phyloP scores from a whole-genome alignment of 2,797 vertebrate genomes.

The Bothrops alternatus region DNA sequence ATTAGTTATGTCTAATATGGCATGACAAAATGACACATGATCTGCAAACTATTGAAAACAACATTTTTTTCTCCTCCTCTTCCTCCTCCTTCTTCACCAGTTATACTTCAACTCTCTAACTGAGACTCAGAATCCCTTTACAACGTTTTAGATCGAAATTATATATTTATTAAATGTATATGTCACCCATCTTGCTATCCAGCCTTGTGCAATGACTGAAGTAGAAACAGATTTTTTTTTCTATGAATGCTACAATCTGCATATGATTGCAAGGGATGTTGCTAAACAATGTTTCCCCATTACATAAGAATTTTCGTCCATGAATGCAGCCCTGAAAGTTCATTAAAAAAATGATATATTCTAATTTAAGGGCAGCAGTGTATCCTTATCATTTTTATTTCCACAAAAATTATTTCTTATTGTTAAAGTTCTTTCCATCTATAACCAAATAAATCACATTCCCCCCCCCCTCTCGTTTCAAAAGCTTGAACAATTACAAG shows the following conservation, averaged over 20 bases:
- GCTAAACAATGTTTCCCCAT: background rate
- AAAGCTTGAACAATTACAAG: slow-evolving; percentile 29
- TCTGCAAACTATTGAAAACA: background rate
- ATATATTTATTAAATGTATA: background rate
- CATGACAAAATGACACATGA: background rate
- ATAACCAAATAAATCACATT: background rate
- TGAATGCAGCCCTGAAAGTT: background rate
- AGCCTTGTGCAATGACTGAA: background rate
- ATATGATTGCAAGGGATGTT: background rate
- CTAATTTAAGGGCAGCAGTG: background rate
- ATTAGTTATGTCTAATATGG: background rate
- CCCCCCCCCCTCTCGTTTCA: background rate
- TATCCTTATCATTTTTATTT: background rate
- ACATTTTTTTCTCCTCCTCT: background rate
- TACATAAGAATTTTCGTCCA: background rate
- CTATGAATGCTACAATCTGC: background rate
- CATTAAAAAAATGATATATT: background rate
- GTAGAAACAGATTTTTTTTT: accelerated
- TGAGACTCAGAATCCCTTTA: background rate
- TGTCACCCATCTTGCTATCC: background rate
- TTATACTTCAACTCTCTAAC: background rate
- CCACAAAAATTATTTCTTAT: background rate
- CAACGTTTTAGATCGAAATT: background rate
- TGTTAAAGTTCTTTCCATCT: background rate
- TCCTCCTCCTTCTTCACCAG: background rate